Base-by-base conservation (phyloP, 1,140 invertebrate genomes). In the Eubasilissa regina region DNA sequence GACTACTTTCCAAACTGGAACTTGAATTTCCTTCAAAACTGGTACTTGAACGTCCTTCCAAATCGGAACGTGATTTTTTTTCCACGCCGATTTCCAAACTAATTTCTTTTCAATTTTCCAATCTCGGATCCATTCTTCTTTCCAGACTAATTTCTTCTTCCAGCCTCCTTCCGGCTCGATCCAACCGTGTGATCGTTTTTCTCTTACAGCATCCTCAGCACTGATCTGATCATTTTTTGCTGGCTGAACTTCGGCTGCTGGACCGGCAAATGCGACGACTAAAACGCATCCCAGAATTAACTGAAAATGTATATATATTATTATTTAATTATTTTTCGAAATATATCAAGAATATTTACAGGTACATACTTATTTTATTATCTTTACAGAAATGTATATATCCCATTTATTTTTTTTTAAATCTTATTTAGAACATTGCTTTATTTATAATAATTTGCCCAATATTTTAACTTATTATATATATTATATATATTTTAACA, bases 71-170 rank as follows among this genome's bases (percentile, higher is more conserved):
- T 93, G 89, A 64, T 88, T 88, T 83, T 91, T 91, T 82, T 90
- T 90, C 90, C 90, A 91, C 82, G 90, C 90, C 6, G 91, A 90
- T 85, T 91, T 89, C 93, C 93, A 94, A 0, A 91, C 88, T 84
- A 95, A 90, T 84, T 95, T 94, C 85, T 95, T 95, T 64, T 93
- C 90, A 0, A 91, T 93, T 84, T 92, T 92, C 93, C 93, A 94
- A 78, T 93, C 90, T 84, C 95, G 91, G 84, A 95, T 94, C 85
- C 95, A 95, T 60, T 93, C 90, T 0, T 91, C 93, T 84, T 92
- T 92, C 93, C 93, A 94, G 78, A 93, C 90, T 45, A 94, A 87
- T 86, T 94, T 94, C 86, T 94, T 94, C 81, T 94, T 91, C 86
- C 92, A 94, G 17, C 91, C 91, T 25, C 94, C 94, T 84, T 93